Evolutionary conservation across 2,797 vertebrate genomes (phyloP), one percentile per base, ranked within the genome.

Genomic region (Lacerta viridis): DNA sequence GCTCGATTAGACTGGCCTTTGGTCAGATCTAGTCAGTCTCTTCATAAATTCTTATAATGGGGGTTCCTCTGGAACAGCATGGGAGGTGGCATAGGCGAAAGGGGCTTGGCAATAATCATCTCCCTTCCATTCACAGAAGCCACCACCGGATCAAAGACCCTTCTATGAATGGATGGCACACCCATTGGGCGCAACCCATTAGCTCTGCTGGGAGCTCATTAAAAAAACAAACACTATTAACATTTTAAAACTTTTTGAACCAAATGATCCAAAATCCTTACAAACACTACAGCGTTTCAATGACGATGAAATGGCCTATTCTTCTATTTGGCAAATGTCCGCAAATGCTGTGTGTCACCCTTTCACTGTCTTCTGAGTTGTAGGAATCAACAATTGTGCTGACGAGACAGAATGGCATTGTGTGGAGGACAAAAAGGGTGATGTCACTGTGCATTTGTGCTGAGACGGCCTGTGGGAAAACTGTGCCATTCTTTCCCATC

Each of bases 351-450:
- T 90, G 89, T 95, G 86, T 89, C 89, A 92, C 88, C 90, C 88
- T 96, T 95, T 96, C 93, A 92, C 90, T 93, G 85, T 94, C 94
- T 95, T 91, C 91, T 89, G 80, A 90, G 88, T 84, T 46, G 91
- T 83, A 76, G 80, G 80, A 92, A 93, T 84, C 94, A 86, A 91
- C 94, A 95, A 84, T 90, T 93, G 91, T 95, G 96, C 95, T 96
- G 96, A 96, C 95, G 93, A 92, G 85, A 91, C 94, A 95, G 92
- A 93, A 92, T 86, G 80, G 83, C 91, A 93, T 94, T 96, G 94
- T 95, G 86, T 88, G 93, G 85, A 87, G 88, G 85, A 87, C 91
- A 92, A 93, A 94, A 90, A 87, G 86, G 89, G 83, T 88, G 86
- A 88, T 94, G 90, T 77, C 94, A 84, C 92, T 95, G 87, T 87